Evolutionary conservation across 1,140 invertebrate species (phyloP).

Genomic region (Drosophila hydei): DNA sequence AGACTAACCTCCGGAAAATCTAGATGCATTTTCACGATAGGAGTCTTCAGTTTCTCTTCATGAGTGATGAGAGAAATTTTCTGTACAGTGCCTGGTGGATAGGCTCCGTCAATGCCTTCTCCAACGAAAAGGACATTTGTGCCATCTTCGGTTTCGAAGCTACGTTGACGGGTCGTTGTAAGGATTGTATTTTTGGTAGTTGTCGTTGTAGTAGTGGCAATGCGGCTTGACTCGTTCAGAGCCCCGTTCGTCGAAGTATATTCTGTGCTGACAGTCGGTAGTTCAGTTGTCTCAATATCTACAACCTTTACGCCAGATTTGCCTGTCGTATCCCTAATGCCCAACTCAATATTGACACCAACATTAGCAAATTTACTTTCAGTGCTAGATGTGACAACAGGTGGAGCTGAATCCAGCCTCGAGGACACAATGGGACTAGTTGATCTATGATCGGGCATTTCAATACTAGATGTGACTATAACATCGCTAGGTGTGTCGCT

Average conservation of each 20-base stretch:
- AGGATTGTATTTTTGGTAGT: constrained; percentile 71
- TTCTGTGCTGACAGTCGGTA: constrained; percentile 40
- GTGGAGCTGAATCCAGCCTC: constrained; percentile 27
- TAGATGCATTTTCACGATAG: constrained; percentile 87
- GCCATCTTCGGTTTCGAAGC: constrained; percentile 80
- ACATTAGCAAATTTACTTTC: constrained; percentile 46
- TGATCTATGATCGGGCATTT: constrained; percentile 76
- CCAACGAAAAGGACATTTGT: constrained; percentile 81
- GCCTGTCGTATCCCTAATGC: constrained; percentile 42
- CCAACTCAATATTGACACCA: constrained; percentile 56
- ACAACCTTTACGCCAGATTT: constrained; percentile 66
- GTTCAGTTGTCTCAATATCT: constrained; percentile 68
- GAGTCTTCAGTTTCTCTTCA: constrained; percentile 87
- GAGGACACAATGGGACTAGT: constrained; percentile 56
- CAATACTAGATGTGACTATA: constrained; percentile 77
- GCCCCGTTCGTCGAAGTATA: constrained; percentile 41
- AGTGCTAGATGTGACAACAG: constrained; percentile 49
- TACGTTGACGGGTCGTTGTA: constrained; percentile 71
- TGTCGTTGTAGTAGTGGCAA: constrained; percentile 70
- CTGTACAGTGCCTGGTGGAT: constrained; percentile 85
- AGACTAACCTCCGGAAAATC: constrained; percentile 83
- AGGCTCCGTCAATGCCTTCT: constrained; percentile 77
- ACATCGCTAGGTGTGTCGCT: constrained; percentile 70
- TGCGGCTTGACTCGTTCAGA: constrained; percentile 43
- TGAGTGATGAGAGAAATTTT: constrained; percentile 88